Evolutionary conservation across 2,888 invertebrate genomes (phyloP).

Genomic region (Cerastis rubricosa): DNA sequence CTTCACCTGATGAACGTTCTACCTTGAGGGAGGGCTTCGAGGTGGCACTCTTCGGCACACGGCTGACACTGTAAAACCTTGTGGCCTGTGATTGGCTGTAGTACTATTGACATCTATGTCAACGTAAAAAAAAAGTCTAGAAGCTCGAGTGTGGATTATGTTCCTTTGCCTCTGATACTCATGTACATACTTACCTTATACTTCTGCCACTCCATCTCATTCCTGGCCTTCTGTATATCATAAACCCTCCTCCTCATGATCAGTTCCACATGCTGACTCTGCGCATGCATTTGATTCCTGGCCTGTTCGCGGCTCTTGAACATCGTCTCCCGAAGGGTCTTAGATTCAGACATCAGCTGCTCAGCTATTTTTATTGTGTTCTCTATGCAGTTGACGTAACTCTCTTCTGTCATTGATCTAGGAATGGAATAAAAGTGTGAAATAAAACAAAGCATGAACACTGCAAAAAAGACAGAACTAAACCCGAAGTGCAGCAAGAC

Average conservation of each 20-base stretch:
- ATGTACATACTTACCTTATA: conserved; percentile 77
- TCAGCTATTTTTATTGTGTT: conserved; percentile 95
- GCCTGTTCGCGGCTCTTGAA: conserved; percentile 95
- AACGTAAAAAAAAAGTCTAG: not conserved
- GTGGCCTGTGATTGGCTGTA: not conserved
- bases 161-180: not conserved
- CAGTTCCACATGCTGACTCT: conserved; percentile 96
- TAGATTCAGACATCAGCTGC: conserved; percentile 95
- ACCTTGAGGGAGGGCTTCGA: not conserved
- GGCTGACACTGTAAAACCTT: not conserved
- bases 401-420: conserved; percentile 94
- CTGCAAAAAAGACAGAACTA: not conserved
- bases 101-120: not conserved
- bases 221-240: conserved; percentile 95
- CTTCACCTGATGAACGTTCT: not conserved
- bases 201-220: conserved; percentile 97
- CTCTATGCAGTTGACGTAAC: conserved; percentile 95
- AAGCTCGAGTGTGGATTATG: not conserved
- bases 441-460: not conserved
- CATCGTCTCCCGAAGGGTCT: conserved; percentile 94
- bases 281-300: conserved; percentile 94
- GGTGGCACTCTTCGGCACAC: not conserved
- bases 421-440: not conserved
- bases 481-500: not conserved
- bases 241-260: conserved; percentile 96